Evolutionary conservation across 2,113 vertebrate genomes (phyloP), one percentile per base, ranked within the genome.

Genomic region (Onychostoma macrolepis): DNA sequence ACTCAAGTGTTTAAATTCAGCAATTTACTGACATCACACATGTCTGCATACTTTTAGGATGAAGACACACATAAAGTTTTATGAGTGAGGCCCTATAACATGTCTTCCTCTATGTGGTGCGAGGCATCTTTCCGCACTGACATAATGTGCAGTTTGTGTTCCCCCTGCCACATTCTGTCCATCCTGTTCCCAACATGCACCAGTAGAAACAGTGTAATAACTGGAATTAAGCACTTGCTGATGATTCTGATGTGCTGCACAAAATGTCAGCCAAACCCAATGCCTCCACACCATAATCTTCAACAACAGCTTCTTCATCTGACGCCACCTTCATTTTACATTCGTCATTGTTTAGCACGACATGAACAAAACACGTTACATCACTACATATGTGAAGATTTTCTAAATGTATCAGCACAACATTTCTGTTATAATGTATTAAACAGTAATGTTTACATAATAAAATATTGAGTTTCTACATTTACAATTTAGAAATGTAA

Each of bases 201-300:
- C 92, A 92, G 91, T 92, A 92, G 90, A 92, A 94, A 92, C 85
- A 79, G 89, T 93, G 92, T 93, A 93, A 94, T 93, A 93, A 94
- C 93, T 91, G 91, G 93, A 93, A 94, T 94, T 94, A 94, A 88
- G 85, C 80, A 83, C 80, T 28, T 17, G 72, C 90, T 90, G 88
- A 92, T 86, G 91, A 88, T 92, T 90, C 90, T 93, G 91, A 93
- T 84, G 74, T 90, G 88, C 89, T 50, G 75, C 75, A 90, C 83
- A 87, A 87, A 90, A 89, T 69, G 88, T 91, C 93, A 94, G 91
- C 90, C 75, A 58, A 85, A 92, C 88, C 89, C 93, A 92, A 93
- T 86, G 93, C 92, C 74, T 78, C 90, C 84, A 79, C 91, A 91
- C 93, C 91, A 88, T 93, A 94, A 94, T 94, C 92, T 94, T 93